Conservation (phyloP, 2,888 invertebrate species). For the Zootermopsis nevadensis region DNA sequence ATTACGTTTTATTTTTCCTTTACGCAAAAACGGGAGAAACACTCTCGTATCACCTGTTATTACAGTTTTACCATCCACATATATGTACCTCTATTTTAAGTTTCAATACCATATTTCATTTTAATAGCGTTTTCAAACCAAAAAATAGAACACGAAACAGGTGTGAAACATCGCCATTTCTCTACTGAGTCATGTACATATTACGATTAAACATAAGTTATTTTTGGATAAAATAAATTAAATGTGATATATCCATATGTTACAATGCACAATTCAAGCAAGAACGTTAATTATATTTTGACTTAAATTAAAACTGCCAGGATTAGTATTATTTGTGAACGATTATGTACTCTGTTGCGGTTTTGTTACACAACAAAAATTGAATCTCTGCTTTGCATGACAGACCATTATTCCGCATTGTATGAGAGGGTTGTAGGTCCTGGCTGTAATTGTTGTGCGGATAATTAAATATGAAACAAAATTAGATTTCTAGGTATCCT, state of each 20-base stretch:
- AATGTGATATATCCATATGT: neutral
- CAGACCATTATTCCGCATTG: neutral
- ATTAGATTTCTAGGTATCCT: neutral
- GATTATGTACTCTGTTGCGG: neutral
- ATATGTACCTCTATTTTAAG: no score
- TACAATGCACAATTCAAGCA: neutral
- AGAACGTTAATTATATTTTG: neutral
- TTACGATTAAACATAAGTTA: no score
- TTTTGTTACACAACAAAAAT: neutral
- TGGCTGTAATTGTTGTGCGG: neutral
- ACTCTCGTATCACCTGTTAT: no score
- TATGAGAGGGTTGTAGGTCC: neutral
- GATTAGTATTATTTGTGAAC: neutral
- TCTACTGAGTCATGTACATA: no score
- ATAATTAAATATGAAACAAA: conserved; percentile 14
- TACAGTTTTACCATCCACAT: no score
- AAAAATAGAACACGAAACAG: no score
- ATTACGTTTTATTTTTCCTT: no score
- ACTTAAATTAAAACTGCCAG: neutral
- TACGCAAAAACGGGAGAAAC: no score
- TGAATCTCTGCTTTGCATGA: neutral
- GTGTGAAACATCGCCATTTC: no score
- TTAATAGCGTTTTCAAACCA: no score
- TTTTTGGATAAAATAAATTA: neutral
- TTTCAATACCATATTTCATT: no score